Base-by-base conservation (phyloP, 2,888 invertebrate species). In the Trichogramma evanescens region DNA sequence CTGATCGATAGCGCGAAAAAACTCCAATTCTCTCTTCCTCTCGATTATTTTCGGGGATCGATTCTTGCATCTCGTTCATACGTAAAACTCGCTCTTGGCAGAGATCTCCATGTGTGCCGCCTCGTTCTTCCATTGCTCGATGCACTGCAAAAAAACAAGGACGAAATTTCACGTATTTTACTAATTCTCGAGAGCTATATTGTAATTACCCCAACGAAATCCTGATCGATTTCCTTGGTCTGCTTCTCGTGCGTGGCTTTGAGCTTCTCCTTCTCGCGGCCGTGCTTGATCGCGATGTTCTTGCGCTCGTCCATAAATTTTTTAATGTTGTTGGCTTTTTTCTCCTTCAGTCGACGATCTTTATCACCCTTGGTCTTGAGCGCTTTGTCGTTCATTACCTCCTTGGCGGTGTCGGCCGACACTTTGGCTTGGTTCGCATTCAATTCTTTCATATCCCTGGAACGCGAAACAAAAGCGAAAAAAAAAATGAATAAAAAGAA, bases 361-460 rank as follows among this genome's bases (percentile, higher is more conserved):
- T 83, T 80, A 70, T 88, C 88, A 6, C 85, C 85, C 68, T 88
- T 88, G 62, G 85, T 84, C 68, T 84, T 83, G 59, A 88, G 79
- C 13, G 83, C 81, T 69, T 86, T 86, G 72, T 88, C 87, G 72
- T 81, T 81, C 72, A 81, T 79, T 9, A 88, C 84, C 64, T 82
- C 82, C 69, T 84, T 84, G 4, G 82, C 82, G n/a, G 86, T 85
- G 68, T 87, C 87, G 62, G 87, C 85, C 0, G 85, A 86, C 62
- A 82, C 77, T 72, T 86, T 86, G 4, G 84, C 86, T 71, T 88
- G 87, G 65, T 80, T 80, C 38, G 82, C 78, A 68, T 84, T 86
- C 79, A 88, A 76, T 54, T 87, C 86, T 68, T 86, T 87, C 64
- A 82, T 83, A 63, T 86, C 86, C 65, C 85, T 84, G 70, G 13